Base-by-base conservation (phyloP, 2,113 vertebrate genomes). In the Nannospalax galili region DNA sequence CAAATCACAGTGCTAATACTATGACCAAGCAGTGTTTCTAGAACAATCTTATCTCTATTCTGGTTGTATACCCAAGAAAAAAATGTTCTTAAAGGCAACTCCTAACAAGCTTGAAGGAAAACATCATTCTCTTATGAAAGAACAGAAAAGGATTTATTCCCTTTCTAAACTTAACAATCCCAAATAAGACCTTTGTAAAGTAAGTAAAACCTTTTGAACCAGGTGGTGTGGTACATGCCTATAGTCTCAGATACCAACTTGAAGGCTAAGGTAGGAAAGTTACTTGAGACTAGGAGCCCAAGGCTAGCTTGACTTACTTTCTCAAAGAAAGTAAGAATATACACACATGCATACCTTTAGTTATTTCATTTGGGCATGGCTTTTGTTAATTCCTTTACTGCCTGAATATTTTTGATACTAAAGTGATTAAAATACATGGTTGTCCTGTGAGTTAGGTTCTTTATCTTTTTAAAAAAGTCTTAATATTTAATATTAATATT, bases 171-270 rank as follows among this genome's bases (percentile, higher is more conserved):
- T 77, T 19, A 84, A 35, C 26, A 45, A 52, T 8, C 26, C 70
- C 86, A 86, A 96, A 1, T 77, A 77, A 93, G 40, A 87, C 81
- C 26, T 95, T 94, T 84, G 22, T 70, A 28, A 73, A 73, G 30
- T n/a, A 42, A 42, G 60, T 65, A 30, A 82, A 65, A 52, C 12
- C 35, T 87, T 73, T 73, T 58, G 42, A 74, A 42, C 19, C 26
- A 62, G n/a, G 56, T 45, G 85, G 45, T 30, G 14, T 64, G 58
- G 60, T 15, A 30, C 12, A 82, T 19, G 19, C 37, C 60, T 82
- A 14, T 82, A 40, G 37, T 82, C 26, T 24, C 58, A 30, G 37
- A 14, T 82, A 42, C 52, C 35, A 7, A 74, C 45, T n/a, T 82
- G 40, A 56, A 0, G 12, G 40, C 42, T 35, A 69, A 32, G 48